phyloP scores from a whole-genome alignment of 92 coral and sea anemone species.

The Porites divaricata region DNA sequence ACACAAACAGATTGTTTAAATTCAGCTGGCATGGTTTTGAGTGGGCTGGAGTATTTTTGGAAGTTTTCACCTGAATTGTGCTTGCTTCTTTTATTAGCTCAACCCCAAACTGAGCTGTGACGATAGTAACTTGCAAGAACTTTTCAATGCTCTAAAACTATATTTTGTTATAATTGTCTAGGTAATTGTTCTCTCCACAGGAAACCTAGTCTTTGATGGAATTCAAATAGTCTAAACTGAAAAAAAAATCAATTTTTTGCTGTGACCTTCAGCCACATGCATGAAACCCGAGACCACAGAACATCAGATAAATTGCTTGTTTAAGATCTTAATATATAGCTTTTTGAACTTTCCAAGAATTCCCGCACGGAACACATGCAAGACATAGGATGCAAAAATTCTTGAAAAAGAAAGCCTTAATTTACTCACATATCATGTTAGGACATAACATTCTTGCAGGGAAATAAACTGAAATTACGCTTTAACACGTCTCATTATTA shows the following conservation, averaged over 20 bases:
- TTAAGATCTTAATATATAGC: conserved; percentile 5
- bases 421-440: background rate
- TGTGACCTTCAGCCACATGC: background rate
- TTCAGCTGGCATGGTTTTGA: too few relatives aligned
- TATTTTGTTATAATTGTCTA: too few relatives aligned
- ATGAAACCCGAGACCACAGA: background rate
- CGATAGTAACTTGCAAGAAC: too few relatives aligned
- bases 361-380: conserved; percentile 15
- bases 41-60: too few relatives aligned
- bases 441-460: background rate
- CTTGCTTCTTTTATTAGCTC: background rate
- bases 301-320: conserved; percentile 5
- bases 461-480: background rate
- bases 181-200: background rate
- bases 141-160: too few relatives aligned
- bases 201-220: background rate
- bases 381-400: background rate
- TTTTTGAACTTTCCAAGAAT: background rate
- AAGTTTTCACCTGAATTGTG: too few relatives aligned
- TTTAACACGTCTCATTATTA: background rate
- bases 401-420: background rate
- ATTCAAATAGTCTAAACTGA: background rate
- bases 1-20: too few relatives aligned
- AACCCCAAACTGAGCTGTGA: background rate
- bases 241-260: background rate